Evolutionary conservation across 2,113 vertebrate species (phyloP).

Genomic region (Myanophis thanlyinensis): DNA sequence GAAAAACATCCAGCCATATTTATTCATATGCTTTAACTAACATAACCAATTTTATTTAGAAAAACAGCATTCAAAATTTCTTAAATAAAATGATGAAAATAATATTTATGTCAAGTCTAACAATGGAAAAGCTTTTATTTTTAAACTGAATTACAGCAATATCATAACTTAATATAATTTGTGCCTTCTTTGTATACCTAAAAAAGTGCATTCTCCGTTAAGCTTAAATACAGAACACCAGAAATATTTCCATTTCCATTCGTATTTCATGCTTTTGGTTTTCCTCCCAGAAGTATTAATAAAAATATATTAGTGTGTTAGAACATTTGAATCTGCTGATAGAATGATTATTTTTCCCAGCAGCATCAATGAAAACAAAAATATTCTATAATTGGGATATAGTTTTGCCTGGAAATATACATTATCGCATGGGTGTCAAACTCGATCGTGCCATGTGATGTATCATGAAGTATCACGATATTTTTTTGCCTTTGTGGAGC

Average conservation of each 20-base stretch:
- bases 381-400: background rate
- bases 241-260: slow-evolving; percentile 5
- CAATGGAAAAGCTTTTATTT: background rate
- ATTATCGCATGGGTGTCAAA: too few species aligned
- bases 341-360: background rate
- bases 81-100: background rate
- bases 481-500: too few species aligned
- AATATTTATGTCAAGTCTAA: background rate
- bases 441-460: too few species aligned
- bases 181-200: background rate
- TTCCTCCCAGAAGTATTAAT: background rate
- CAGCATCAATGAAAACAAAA: background rate
- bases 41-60: background rate
- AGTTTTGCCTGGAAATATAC: background rate
- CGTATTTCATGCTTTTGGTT: background rate
- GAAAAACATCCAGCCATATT: background rate
- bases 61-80: background rate
- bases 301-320: slow-evolving; percentile 53
- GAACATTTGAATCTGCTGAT: slow-evolving; percentile 19
- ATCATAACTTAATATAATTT: background rate
- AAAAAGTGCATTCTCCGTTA: background rate
- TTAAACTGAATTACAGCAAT: background rate
- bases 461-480: rapidly evolving
- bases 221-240: background rate
- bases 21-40: background rate